Base-by-base conservation (phyloP, 2,797 vertebrate species). In the Chanos chanos region DNA sequence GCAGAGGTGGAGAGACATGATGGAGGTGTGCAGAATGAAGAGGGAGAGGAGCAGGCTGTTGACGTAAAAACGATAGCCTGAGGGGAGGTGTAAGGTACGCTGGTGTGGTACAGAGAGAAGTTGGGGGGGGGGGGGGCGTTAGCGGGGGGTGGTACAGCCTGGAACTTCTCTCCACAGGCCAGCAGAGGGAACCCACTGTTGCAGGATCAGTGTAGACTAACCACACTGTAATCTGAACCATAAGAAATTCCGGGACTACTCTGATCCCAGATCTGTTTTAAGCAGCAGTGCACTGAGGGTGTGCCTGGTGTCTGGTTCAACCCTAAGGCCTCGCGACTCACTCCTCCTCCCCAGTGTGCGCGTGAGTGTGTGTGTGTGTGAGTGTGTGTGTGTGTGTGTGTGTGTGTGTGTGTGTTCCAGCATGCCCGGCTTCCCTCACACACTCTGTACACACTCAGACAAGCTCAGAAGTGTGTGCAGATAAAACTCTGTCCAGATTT, bases 381-480 rank as follows among this genome's bases (percentile, higher is more conserved):
- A 31, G 30, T 31, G 30, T 31, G 30, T 31, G 30, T 31, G 39
- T 41, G 39, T 41, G 37, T 40, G 36, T 49, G 47, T 50, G 43
- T 52, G 48, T 48, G 43, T 40, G 50, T 50, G 48, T 33, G 48
- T 47, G 47, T 66, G 64, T 59, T 44, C 58, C 45, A 67, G 57
- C 65, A 61, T 61, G 65, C 58, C 51, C 34, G 21, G 5, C 31
- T 41, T 33, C 9, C 16, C 25, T 49, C 18, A 41, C 16, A 8
- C 54, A 59, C 39, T 9, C 24, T 16, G 8, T 24, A 45, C 34
- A 30, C 30, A 30, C 19, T 33, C 22, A 19, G 40, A 19, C 30
- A 45, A 31, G 39, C 30, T 41, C 25, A 27, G 57, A 10, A 24
- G 34, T 30, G 37, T 49, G 43, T 53, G n/a, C n/a, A 36, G 61